A percentile compares a stretch with the other conserved stretches of the same genome.
These are phyloP conservation scores for Aplidium turbinatum DNA, from an alignment of 23 tunicate species.

Conservation along the genomic window DNA sequence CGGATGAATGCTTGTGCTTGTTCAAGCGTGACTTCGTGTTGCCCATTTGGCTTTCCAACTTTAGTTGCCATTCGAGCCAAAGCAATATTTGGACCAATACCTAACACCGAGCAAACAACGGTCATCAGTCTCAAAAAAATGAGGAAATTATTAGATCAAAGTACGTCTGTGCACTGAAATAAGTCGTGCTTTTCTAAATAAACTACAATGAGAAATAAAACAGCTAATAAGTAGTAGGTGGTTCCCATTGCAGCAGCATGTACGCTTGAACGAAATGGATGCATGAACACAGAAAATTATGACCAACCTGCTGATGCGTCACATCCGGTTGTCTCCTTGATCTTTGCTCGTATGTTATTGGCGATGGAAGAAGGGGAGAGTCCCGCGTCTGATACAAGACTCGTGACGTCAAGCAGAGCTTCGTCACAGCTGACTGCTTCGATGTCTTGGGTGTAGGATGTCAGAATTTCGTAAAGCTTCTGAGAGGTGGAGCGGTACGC, in stretches of 20 bases:
- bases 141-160: background rate
- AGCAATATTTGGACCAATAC: conserved; percentile 86
- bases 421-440: conserved; percentile 98
- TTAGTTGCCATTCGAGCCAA: conserved; percentile 90
- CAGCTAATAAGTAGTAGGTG: too few species aligned
- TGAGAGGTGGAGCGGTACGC: conserved; percentile 68
- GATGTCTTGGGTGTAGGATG: conserved; percentile 66
- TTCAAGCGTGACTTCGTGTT: conserved; percentile 36
- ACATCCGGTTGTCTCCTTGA: conserved; percentile 75
- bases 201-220: too few species aligned
- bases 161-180: background rate
- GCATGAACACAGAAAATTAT: too few species aligned
- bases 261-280: too few species aligned
- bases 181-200: background rate
- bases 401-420: conserved; percentile 69
- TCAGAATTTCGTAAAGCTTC: conserved; percentile 53
- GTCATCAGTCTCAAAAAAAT: background rate
- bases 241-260: too few species aligned
- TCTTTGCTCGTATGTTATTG: conserved; percentile 33
- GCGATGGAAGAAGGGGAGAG: conserved; percentile 46
- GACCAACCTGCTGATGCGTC: conserved; percentile 88
- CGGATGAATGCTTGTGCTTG: conserved; percentile 60
- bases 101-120: conserved; percentile 23
- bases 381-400: conserved; percentile 40
- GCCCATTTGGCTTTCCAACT: conserved; percentile 83